Evolutionary conservation across 2,888 invertebrate species (phyloP).

Genomic region (Drepana falcataria): DNA sequence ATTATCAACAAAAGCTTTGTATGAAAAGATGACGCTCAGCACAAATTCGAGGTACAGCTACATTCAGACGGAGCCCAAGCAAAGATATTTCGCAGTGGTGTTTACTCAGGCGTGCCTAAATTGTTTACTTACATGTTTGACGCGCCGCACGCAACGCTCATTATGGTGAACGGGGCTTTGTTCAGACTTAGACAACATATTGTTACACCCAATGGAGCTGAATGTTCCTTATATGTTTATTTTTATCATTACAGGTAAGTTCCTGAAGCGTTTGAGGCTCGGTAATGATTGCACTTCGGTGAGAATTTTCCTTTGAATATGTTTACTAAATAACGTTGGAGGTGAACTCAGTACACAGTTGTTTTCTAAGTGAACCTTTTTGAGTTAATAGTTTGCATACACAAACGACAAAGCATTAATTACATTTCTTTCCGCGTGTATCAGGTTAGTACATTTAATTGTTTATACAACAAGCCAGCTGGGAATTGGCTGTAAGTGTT

Average conservation of each 20-base stretch:
- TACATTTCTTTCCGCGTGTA: constrained; percentile 61
- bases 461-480: constrained; percentile 74
- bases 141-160: constrained; percentile 76
- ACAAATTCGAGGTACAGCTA: constrained; percentile 63
- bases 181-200: constrained; percentile 72
- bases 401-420: constrained; percentile 54
- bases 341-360: constrained; percentile 6
- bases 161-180: constrained; percentile 71
- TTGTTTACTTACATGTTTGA: constrained; percentile 78
- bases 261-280: constrained; percentile 48
- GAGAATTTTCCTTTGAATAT: constrained; percentile 56
- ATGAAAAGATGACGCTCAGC: constrained; percentile 69
- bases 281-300: constrained; percentile 58
- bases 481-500: constrained; percentile 74
- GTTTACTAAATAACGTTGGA: constrained; percentile 28
- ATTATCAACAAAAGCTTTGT: constrained; percentile 73
- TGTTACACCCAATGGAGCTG: constrained; percentile 67
- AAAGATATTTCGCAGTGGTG: constrained; percentile 74
- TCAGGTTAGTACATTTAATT: constrained; percentile 71
- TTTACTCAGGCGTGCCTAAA: constrained; percentile 77
- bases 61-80: constrained; percentile 61
- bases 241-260: constrained; percentile 74
- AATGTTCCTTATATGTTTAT: constrained; percentile 68
- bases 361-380: not conserved
- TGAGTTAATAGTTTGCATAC: not conserved